phyloP scores from a whole-genome alignment of 2,113 vertebrate species.

The Grantiella picta region DNA sequence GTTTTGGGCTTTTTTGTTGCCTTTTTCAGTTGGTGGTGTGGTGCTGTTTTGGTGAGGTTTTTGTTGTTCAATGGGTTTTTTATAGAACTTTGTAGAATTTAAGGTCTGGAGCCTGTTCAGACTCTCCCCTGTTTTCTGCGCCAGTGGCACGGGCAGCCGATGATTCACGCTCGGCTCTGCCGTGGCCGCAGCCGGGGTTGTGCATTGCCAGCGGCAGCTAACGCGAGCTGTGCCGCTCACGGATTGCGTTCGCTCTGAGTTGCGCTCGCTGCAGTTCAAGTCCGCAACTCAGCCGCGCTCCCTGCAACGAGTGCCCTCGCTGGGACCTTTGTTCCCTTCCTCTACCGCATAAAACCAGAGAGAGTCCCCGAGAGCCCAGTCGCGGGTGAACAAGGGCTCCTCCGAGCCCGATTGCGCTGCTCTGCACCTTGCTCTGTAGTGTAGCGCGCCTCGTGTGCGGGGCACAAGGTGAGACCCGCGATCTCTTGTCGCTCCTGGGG shows the following conservation, averaged over 20 bases:
- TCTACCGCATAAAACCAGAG: neutral
- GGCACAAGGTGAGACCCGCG: conserved; percentile 6
- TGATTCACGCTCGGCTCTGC: neutral
- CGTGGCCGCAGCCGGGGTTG: neutral
- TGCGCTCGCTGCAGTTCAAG: neutral
- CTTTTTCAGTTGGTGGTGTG: neutral
- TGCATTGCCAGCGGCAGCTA: too few species aligned
- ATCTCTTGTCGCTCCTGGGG: neutral
- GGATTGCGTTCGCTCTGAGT: too few species aligned
- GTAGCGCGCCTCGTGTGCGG: neutral
- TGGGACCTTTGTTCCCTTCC: neutral
- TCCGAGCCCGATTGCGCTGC: neutral
- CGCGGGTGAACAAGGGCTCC: neutral
- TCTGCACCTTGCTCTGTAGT: neutral
- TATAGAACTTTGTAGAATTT: neutral
- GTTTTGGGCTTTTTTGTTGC: neutral
- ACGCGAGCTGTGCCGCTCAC: too few species aligned
- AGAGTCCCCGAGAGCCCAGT: too few species aligned
- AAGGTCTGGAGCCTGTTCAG: neutral
- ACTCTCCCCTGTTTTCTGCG: neutral
- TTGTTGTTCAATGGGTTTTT: neutral
- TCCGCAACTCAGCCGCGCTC: neutral
- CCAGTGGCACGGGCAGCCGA: neutral
- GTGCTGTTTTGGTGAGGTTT: neutral
- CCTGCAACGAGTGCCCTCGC: neutral